Conservation (phyloP, 2,797 vertebrate species). For the Cyclopterus lumpus region DNA sequence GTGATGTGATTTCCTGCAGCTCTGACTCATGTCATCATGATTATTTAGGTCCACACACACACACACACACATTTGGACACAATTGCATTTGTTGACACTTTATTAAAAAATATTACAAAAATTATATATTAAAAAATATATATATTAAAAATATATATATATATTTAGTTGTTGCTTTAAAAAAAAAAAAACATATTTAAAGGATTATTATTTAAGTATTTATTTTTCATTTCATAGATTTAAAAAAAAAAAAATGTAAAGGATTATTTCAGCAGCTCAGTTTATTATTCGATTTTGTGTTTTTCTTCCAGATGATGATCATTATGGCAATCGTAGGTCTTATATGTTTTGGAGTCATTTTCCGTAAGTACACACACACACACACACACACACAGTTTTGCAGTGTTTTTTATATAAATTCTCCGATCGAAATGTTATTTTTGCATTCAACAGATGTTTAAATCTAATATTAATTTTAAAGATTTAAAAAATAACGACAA, state of each 20-base stretch:
- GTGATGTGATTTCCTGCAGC: slow-evolving; percentile 45
- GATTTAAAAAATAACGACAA: not conserved
- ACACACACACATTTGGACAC: slow-evolving; percentile 6
- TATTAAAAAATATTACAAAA: too few species aligned
- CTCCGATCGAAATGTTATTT: too few species aligned
- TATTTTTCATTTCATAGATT: too few species aligned
- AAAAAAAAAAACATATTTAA: not conserved
- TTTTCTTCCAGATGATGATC: slow-evolving; percentile 91
- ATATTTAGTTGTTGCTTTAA: too few species aligned
- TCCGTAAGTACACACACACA: slow-evolving; percentile 85
- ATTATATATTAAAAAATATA: too few species aligned
- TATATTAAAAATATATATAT: too few species aligned
- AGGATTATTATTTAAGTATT: too few species aligned
- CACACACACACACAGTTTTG: too few species aligned
- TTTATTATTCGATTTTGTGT: not conserved
- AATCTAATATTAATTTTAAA: too few species aligned
- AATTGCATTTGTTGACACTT: not conserved
- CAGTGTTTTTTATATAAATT: too few species aligned
- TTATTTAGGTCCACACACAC: not conserved
- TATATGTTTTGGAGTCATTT: slow-evolving; percentile 89
- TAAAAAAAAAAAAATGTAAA: not conserved
- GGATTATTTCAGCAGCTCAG: not conserved
- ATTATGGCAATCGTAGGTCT: slow-evolving; percentile 91
- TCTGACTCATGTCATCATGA: slow-evolving; percentile 2
- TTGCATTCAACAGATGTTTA: too few species aligned